Percentiles rank a stretch among this genome's conserved stretches.
Conservation (phyloP, 2,113 vertebrate genomes). For the Uria aalge region DNA sequence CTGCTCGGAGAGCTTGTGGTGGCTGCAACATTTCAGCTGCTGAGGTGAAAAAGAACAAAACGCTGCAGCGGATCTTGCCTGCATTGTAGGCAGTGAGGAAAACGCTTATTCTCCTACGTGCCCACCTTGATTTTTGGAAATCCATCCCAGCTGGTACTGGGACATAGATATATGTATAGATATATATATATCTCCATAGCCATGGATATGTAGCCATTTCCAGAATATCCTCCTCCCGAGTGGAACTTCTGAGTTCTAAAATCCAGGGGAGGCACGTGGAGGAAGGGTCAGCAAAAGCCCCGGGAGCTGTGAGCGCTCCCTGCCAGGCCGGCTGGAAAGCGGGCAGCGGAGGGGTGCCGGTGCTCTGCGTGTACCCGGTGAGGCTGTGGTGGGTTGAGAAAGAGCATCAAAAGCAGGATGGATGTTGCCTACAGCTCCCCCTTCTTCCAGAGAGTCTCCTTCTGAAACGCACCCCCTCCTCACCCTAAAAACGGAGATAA, state of each 20-base stretch:
- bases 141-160: neutral
- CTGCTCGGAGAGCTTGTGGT: neutral
- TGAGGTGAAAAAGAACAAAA: neutral
- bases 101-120: neutral
- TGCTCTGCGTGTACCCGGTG: neutral
- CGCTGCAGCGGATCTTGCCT: neutral
- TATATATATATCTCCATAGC: too few relatives aligned
- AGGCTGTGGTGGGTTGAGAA: accelerated
- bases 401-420: neutral
- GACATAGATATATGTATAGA: too few relatives aligned
- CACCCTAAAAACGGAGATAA: accelerated
- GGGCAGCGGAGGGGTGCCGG: neutral
- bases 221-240: neutral
- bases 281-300: neutral
- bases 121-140: neutral
- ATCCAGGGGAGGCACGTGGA: neutral
- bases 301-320: neutral
- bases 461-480: neutral
- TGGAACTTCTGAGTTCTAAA: neutral
- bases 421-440: neutral
- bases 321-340: neutral
- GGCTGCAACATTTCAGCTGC: neutral
- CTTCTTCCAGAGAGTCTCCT: neutral
- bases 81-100: neutral
- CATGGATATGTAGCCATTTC: accelerated